Percentiles rank a stretch among this genome's conserved stretches.
These are phyloP conservation scores for Sinella curviseta DNA, from an alignment of 1,140 invertebrate genomes.

Conservation along the genomic window DNA sequence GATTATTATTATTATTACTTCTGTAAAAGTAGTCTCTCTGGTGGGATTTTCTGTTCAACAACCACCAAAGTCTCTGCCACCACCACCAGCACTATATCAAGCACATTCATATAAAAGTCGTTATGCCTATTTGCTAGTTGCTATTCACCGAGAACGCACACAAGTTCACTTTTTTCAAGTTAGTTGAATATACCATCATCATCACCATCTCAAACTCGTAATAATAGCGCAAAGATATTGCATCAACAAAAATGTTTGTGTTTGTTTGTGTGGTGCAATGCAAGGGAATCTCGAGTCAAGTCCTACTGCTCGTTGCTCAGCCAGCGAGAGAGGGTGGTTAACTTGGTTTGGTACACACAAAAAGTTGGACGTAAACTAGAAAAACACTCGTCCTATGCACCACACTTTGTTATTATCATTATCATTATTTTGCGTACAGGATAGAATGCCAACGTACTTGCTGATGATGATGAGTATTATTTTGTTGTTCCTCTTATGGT, in stretches of 20 bases:
- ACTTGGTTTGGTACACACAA: background rate
- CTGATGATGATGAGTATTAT: background rate
- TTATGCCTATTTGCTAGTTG: background rate
- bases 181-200: background rate
- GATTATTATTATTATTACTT: slow-evolving; percentile 23
- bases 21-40: slow-evolving; percentile 6
- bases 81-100: background rate
- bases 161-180: background rate
- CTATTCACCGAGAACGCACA: background rate
- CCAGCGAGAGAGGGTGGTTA: background rate
- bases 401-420: background rate
- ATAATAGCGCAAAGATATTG: background rate
- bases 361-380: background rate
- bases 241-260: background rate
- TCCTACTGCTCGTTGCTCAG: background rate
- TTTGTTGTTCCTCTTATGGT: background rate
- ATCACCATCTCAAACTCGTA: background rate
- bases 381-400: background rate
- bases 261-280: background rate
- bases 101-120: background rate
- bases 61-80: background rate
- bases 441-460: background rate
- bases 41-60: slow-evolving; percentile 4
- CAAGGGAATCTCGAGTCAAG: background rate
- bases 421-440: no score